A percentile compares a stretch with the other conserved stretches of the same genome.
These are phyloP conservation scores for Drosophila paracracens DNA, from an alignment of 2,888 invertebrate genomes.

Conservation along the genomic window DNA sequence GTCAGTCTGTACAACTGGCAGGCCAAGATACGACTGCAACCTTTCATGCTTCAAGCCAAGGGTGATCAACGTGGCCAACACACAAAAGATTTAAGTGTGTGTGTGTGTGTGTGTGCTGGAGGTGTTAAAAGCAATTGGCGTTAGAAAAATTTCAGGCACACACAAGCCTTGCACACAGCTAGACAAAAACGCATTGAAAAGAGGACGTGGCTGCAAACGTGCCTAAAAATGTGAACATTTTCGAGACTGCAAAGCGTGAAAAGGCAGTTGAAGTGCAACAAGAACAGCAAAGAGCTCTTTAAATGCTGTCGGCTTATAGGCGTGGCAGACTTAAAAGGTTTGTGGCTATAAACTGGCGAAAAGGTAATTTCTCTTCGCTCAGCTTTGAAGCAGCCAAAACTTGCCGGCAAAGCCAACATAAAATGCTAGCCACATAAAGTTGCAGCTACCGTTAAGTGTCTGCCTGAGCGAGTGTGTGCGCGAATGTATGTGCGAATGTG, in stretches of 20 bases:
- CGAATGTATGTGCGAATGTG: constrained; percentile 4
- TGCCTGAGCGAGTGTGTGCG: neutral
- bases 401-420: constrained; percentile 49
- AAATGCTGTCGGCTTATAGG: constrained; percentile 45
- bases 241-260: constrained; percentile 70
- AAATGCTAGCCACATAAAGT: constrained; percentile 60
- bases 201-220: constrained; percentile 60
- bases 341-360: constrained; percentile 53
- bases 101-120: constrained; percentile 39
- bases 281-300: constrained; percentile 34
- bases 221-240: constrained; percentile 76
- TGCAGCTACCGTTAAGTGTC: constrained; percentile 24
- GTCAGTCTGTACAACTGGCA: constrained; percentile 67
- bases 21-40: constrained; percentile 66
- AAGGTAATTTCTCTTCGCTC: constrained; percentile 63
- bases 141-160: constrained; percentile 61
- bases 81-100: constrained; percentile 56
- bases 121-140: constrained; percentile 78
- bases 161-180: constrained; percentile 14
- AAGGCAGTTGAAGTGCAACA: constrained; percentile 60
- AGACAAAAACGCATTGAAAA: constrained; percentile 59
- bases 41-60: constrained; percentile 54
- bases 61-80: constrained; percentile 59
- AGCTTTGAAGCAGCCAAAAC: constrained; percentile 37
- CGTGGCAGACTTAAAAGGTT: constrained; percentile 53